These are phyloP conservation scores for Chionoecetes opilio DNA, from an alignment of 1,140 invertebrate species.

Conservation along the genomic window DNA sequence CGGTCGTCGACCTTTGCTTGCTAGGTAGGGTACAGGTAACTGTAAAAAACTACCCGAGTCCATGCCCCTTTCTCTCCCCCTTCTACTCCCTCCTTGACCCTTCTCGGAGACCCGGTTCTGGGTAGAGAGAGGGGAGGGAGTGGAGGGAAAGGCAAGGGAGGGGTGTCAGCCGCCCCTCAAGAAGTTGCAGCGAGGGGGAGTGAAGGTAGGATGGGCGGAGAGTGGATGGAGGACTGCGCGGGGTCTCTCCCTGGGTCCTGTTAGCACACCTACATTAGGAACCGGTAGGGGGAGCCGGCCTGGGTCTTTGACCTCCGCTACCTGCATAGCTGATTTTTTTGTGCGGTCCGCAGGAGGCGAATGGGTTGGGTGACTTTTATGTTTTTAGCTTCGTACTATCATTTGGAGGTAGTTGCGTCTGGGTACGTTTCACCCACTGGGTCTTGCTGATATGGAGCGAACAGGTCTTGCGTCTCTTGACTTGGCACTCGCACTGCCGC, in stretches of 20 bases:
- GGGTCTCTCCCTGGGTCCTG: constrained; percentile 42
- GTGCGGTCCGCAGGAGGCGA: constrained; percentile 38
- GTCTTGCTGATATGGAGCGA: not conserved
- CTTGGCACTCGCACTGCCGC: not conserved
- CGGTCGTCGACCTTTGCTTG: constrained; percentile 69
- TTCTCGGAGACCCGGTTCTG: constrained; percentile 66
- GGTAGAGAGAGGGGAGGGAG: not conserved
- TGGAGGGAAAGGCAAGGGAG: constrained; percentile 3
- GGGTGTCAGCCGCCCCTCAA: constrained; percentile 31
- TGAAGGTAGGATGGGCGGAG: constrained; percentile 14
- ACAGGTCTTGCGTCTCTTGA: not conserved
- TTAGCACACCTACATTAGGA: constrained; percentile 74
- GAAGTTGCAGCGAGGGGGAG: constrained; percentile 37
- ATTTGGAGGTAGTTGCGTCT: not conserved
- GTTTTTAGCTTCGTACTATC: constrained; percentile 32
- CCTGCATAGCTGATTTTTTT: constrained; percentile 64
- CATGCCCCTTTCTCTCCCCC: constrained; percentile 64
- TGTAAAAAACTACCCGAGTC: constrained; percentile 68
- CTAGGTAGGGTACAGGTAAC: constrained; percentile 71
- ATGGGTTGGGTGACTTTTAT: constrained; percentile 45
- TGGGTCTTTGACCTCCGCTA: constrained; percentile 61
- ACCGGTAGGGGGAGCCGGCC: constrained; percentile 66
- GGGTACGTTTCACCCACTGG: not conserved
- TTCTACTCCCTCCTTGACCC: constrained; percentile 55
- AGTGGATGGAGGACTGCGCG: not conserved